These are phyloP conservation scores for Palaemon carinicauda DNA, from an alignment of 1,140 invertebrate genomes.

Conservation along the genomic window DNA sequence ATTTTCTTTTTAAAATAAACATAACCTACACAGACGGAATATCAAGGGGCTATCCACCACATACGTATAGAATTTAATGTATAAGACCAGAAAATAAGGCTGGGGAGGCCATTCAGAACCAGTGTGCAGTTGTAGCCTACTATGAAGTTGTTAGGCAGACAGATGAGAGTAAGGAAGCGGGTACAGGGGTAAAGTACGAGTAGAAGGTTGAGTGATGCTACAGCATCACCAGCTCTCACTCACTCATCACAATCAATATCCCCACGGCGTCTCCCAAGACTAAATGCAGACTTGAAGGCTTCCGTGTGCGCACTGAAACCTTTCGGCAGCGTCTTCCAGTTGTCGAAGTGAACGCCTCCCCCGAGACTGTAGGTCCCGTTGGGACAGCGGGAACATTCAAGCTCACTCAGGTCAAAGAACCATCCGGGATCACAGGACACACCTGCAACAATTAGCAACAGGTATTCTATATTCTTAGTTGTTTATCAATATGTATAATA, in stretches of 20 bases:
- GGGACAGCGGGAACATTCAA: constrained; percentile 67
- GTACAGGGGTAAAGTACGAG: too few species aligned
- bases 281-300: constrained; percentile 64
- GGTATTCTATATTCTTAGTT: too few species aligned
- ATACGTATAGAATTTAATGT: too few species aligned
- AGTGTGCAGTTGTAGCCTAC: too few species aligned
- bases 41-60: too few species aligned
- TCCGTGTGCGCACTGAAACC: constrained; percentile 67
- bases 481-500: too few species aligned
- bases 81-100: too few species aligned
- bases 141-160: too few species aligned
- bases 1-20: background rate
- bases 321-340: constrained; percentile 66
- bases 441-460: constrained; percentile 61
- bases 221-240: background rate
- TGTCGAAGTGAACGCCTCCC: constrained; percentile 68
- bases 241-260: constrained; percentile 64
- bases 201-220: too few species aligned
- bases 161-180: too few species aligned
- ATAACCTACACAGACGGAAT: too few species aligned
- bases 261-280: constrained; percentile 60
- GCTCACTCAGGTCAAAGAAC: constrained; percentile 65
- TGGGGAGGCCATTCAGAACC: too few species aligned
- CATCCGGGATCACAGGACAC: constrained; percentile 68
- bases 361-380: constrained; percentile 70